A percentile compares a stretch with the other conserved stretches of the same genome.
Evolutionary conservation across 92 coral and sea anemone species (phyloP).

Genomic region (Bergia sp.): DNA sequence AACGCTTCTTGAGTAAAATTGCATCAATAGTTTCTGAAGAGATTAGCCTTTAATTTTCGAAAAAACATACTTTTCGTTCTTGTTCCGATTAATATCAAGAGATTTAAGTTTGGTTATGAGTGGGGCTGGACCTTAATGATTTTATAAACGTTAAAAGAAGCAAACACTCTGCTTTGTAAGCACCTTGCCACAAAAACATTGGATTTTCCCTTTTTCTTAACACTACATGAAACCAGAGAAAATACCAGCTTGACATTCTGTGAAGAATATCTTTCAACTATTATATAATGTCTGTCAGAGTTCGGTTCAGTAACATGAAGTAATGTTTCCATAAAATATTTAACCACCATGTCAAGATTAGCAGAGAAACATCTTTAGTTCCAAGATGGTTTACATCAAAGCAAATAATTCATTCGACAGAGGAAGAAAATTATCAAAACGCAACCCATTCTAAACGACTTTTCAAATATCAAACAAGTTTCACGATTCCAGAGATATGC

Average conservation of each 20-base stretch:
- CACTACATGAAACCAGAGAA: not conserved
- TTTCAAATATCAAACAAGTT: not conserved
- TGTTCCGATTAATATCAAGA: not conserved
- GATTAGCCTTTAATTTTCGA: not conserved
- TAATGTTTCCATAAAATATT: not conserved
- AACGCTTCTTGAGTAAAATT: not conserved
- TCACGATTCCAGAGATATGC: not conserved
- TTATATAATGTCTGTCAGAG: not conserved
- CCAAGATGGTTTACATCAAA: not conserved
- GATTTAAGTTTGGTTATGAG: not conserved
- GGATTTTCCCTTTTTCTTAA: not conserved
- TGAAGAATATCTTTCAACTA: not conserved
- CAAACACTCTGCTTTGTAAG: too few relatives aligned
- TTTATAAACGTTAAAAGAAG: not conserved
- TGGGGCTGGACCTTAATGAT: not conserved
- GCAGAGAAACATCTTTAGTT: not conserved
- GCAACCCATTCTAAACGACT: not conserved
- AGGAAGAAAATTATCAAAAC: not conserved
- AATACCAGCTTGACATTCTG: not conserved
- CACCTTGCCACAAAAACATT: not conserved
- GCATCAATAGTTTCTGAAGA: not conserved
- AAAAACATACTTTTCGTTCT: not conserved
- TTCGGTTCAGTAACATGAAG: not conserved
- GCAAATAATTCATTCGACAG: not conserved
- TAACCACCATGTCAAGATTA: not conserved